Base-by-base conservation (phyloP, 2,888 invertebrate genomes). In the Criorhina ranunculi region DNA sequence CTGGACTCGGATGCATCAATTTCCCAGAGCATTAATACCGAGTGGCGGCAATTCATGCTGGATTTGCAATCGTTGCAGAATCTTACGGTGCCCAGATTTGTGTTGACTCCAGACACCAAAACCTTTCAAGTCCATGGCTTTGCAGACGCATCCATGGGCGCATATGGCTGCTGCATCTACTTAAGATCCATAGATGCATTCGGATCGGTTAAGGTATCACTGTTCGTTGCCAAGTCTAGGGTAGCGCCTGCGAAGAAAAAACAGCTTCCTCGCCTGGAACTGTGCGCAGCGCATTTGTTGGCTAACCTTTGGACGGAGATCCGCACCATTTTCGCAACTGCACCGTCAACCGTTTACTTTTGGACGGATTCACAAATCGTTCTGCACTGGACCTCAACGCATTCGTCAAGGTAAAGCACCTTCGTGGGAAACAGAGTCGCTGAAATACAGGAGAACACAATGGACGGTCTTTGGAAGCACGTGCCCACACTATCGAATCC, bases 301-400 rank as follows among this genome's bases (percentile, higher is more conserved):
- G n/a, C n/a, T n/a, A n/a, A n/a, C n/a, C n/a, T n/a, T n/a, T n/a
- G n/a, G n/a, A n/a, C n/a, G n/a, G 4, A 24, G 24, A 24, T 24
- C 4, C 24, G 24, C 1, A 24, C 24, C 24, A 59, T 85, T 0
- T 87, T 67, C 49, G 85, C 70, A 5, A 64, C 78, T 37, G 0
- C 79, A 78, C 7, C 53, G 83, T 57, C 75, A 87, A 75, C 12
- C 24, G 17, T 75, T 4, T 70, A 37, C 9, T 79, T 87, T n/a
- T 86, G 83, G 77, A 78, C 69, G 2, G 80, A 86, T 33, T 86
- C 83, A 12, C 42, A 60, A 40, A 85, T 87, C 15, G 64, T 86
- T 8, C 37, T 86, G 8, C 78, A 83, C 7, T 79, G 79, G 76
- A 44, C 11, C 11, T 37, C 29, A 9, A 75, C 51, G 5, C 79